Evolutionary conservation across 1,140 invertebrate genomes (phyloP), one percentile per base, ranked within the genome.

Genomic region (Danaus melanippus): DNA sequence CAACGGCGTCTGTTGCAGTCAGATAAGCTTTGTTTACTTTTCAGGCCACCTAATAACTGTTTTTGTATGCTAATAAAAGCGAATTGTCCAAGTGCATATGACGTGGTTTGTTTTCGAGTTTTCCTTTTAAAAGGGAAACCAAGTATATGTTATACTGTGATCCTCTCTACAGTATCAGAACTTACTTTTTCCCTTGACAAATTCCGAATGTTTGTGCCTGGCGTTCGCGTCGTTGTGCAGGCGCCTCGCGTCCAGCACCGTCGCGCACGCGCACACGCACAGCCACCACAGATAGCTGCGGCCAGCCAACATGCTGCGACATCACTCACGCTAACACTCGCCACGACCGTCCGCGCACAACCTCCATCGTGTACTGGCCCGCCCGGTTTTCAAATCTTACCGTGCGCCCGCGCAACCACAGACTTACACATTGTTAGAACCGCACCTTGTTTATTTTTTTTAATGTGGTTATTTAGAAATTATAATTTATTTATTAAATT

Each of bases 111-210:
- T 3, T 15, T 15, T 3, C 15, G 15, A 1, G 15, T 15, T 15
- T 15, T 15, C 3, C 15, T 3, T 1, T 15, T 15, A 1, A 3
- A 15, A 15, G 15, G 15, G 15, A 15, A 15, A 15, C 15, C 15
- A 15, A 15, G 15, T 15, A 15, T 1, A 1, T 15, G 15, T 15
- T 15, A 15, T 15, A 15, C 15, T 15, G 15, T 15, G 15, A 15
- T 15, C 15, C 15, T 15, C 15, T 15, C 15, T 15, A 15, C 15
- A 15, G 15, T 15, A 15, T 15, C 15, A 3, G 15, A 15, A 82
- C 84, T 87, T 84, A 87, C 84, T 87, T 64, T 84, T 87, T 69
- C 84, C 84, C 64, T 84, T 86, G 66, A 84, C 81, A 62, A 87
- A 87, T 68, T 87, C 84, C 56, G 80, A 84, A 65, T 83, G 72